Conservation (phyloP, 1,140 invertebrate genomes). For the Andrena cerasifolii region DNA sequence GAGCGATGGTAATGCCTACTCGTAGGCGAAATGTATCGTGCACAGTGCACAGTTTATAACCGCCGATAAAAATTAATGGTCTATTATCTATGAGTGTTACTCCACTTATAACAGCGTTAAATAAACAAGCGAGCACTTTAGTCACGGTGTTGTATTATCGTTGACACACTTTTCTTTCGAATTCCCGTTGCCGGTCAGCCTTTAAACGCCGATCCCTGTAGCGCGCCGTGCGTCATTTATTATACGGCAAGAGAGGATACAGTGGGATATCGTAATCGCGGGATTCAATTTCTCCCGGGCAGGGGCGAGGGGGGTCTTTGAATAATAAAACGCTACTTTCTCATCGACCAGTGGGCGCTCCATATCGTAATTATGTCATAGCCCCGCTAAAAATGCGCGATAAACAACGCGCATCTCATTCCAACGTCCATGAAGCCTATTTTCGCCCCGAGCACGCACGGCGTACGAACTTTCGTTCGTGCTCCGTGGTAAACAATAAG, state of each 20-base stretch:
- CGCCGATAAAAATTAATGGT: conserved; percentile 60
- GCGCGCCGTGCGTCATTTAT: neutral
- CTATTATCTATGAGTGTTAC: conserved; percentile 53
- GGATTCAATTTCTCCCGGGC: conserved; percentile 20
- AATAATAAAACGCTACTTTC: conserved; percentile 24
- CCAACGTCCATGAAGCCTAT: conserved; percentile 9
- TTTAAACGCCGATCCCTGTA: conserved; percentile 13
- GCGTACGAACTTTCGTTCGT: neutral
- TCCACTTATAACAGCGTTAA: conserved; percentile 46
- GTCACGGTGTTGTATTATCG: conserved; percentile 42
- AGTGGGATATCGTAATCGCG: neutral
- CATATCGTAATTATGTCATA: conserved; percentile 48
- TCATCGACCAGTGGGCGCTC: conserved; percentile 13
- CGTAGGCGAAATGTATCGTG: conserved; percentile 28
- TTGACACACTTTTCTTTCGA: conserved; percentile 28
- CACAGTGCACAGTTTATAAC: conserved; percentile 37
- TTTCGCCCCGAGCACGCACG: neutral
- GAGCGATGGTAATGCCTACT: conserved; percentile 5
- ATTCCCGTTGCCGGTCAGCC: conserved; percentile 16
- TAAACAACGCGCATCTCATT: conserved; percentile 5
- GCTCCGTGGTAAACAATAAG: neutral
- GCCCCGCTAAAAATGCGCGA: conserved; percentile 10
- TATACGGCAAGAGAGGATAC: neutral
- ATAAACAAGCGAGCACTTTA: conserved; percentile 50
- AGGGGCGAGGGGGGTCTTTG: neutral